A percentile compares a stretch with the other conserved stretches of the same genome.
phyloP scores from a whole-genome alignment of 2,888 invertebrate species.

The Tholera decimalis region DNA sequence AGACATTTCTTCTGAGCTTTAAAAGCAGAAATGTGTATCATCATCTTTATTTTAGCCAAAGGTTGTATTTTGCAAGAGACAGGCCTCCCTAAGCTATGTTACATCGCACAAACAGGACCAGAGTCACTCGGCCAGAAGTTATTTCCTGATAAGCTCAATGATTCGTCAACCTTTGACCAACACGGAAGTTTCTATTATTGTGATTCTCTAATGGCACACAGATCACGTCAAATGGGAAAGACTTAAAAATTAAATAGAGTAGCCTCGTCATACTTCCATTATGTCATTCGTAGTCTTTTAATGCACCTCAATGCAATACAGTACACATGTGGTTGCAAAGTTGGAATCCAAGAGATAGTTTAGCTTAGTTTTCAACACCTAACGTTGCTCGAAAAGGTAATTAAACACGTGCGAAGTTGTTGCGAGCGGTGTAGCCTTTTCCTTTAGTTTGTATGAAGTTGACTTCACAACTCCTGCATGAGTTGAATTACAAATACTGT shows the following conservation, averaged over 20 bases:
- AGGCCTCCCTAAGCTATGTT: background rate
- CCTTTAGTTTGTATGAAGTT: slow-evolving; percentile 37
- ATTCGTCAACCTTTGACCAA: background rate
- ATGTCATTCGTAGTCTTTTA: slow-evolving; percentile 1
- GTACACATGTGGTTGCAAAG: slow-evolving; percentile 6
- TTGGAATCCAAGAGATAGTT: slow-evolving; percentile 35
- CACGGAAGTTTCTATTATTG: background rate
- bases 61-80: background rate
- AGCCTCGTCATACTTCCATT: background rate
- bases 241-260: background rate
- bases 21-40: too few species aligned
- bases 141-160: background rate
- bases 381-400: slow-evolving; percentile 40
- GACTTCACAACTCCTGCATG: slow-evolving; percentile 35
- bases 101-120: background rate
- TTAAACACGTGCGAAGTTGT: slow-evolving; percentile 48
- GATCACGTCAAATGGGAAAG: background rate
- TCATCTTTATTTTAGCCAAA: background rate
- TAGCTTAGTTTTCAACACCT: slow-evolving; percentile 31
- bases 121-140: background rate
- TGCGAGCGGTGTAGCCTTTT: slow-evolving; percentile 26
- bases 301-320: background rate
- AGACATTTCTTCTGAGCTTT: too few species aligned
- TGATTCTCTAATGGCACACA: background rate
- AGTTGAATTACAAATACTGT: slow-evolving; percentile 22